Conservation (phyloP, 2,797 vertebrate genomes). For the Dryobates pubescens region DNA sequence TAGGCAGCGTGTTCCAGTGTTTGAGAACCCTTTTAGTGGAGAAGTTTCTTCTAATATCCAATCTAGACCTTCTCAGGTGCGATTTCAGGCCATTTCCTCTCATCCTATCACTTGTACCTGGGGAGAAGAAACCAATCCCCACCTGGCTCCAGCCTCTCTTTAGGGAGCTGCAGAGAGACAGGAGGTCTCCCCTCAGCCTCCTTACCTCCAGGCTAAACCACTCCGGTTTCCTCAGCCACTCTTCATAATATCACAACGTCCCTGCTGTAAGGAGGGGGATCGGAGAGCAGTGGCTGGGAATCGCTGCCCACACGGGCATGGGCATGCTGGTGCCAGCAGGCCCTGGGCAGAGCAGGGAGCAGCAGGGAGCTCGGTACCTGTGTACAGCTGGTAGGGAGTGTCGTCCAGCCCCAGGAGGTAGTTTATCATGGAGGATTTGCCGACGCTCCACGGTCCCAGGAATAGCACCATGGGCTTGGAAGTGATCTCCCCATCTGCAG, state of each 20-base stretch:
- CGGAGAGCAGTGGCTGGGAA: rapidly evolving
- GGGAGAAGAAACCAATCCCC: no score
- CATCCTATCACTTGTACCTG: no score
- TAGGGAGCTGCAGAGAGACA: no score
- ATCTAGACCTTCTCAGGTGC: no score
- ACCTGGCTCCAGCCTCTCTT: no score
- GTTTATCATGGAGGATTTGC: constrained; percentile 99
- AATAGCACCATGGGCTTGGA: constrained; percentile 99
- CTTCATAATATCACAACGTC: not conserved
- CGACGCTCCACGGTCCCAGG: constrained; percentile 98
- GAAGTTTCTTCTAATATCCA: no score
- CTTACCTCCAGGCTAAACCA: no score
- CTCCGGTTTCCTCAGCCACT: no score
- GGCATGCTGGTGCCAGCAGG: rapidly evolving
- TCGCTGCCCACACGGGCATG: rapidly evolving
- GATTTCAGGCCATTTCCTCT: no score
- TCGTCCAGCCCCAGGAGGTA: constrained; percentile 95
- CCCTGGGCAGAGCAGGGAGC: constrained; percentile 53
- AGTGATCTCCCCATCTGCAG: constrained; percentile 95
- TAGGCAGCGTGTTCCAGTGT: no score
- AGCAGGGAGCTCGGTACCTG: constrained; percentile 71
- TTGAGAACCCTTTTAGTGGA: no score
- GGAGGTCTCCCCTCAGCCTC: no score
- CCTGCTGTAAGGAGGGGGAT: rapidly evolving
- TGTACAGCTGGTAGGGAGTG: constrained; percentile 94